These are phyloP conservation scores for Ploceus nigricollis DNA, from an alignment of 2,113 vertebrate species.

Conservation along the genomic window DNA sequence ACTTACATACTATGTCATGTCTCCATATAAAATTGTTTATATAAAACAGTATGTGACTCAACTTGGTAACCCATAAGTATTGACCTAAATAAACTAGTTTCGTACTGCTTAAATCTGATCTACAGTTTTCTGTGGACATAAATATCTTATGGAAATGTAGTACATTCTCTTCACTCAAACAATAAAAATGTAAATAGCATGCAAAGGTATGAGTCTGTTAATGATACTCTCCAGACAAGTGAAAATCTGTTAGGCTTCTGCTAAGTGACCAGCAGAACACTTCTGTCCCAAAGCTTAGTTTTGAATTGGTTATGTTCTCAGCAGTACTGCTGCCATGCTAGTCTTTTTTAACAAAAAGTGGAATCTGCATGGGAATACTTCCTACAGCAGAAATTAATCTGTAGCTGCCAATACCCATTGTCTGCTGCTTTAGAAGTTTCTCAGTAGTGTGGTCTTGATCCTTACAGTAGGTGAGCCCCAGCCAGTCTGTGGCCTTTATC, in stretches of 20 bases:
- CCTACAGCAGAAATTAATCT: neutral
- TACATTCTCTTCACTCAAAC: neutral
- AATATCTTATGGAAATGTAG: neutral
- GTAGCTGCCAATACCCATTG: neutral
- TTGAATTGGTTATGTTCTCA: neutral
- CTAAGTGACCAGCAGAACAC: neutral
- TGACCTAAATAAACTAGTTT: neutral
- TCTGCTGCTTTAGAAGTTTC: neutral
- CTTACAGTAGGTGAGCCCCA: neutral
- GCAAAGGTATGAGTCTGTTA: neutral
- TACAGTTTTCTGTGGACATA: neutral
- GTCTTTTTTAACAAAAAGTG: fast-evolving
- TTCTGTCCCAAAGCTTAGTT: neutral
- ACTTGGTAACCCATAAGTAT: neutral
- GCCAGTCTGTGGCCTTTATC: neutral
- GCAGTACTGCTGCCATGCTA: neutral
- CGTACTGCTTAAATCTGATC: conserved; percentile 3
- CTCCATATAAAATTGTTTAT: neutral
- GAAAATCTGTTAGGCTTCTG: neutral
- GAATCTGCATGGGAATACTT: neutral
- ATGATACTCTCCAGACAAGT: neutral
- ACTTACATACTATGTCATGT: neutral
- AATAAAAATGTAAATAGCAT: conserved; percentile 9
- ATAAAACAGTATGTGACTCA: neutral
- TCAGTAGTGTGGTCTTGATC: neutral